Base-by-base conservation (phyloP, 2,888 invertebrate genomes). In the Coecobrya sp. region DNA sequence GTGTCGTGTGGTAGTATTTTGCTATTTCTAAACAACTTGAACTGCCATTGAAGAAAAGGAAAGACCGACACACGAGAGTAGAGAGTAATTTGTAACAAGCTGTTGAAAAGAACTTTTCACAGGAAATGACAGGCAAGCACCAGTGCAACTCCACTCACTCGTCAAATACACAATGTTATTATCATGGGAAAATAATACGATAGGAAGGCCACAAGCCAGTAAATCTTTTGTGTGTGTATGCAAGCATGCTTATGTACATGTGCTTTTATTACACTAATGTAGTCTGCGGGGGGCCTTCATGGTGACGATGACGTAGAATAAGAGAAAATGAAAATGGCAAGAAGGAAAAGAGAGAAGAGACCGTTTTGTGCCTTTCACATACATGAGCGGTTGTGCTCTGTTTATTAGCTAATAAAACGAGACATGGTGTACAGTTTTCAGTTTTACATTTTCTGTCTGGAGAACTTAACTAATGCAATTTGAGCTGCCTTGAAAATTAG, bases 281-380 rank as follows among this genome's bases (percentile, higher is more conserved):
- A 45, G 42, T 84, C 65, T 65, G 65, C 84, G 42, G 84, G 84
- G 42, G 65, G 84, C 65, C 84, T 84, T 65, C 65, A 84, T 22
- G 52, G 19, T 30, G 81, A 55, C 8, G 49, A 76, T 22, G 27
- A 52, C 79, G 49, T 30, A 16, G 49, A 13, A 11, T 11, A 49
- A 25, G 49, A 13, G 22, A 25, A 49, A 25, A 76, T 52, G 65
- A 45, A 42, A 42, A 84, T n/a, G 84, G 59, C 59, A 62, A 19
- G 27, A 55, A 81, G 36, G 81, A 11, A 42, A 42, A 55, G 49
- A 10, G 25, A 68, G 30, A 16, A 55, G 49, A 10, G 25, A 68
- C 16, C 0, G 13, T 68, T 25, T 62, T 62, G 62, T 62, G 25
- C 55, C 25, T 62, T 22, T n/a, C n/a, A n/a, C 59, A 2, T 7